A percentile compares a stretch with the other conserved stretches of the same genome.
These are phyloP conservation scores for Siniperca undulata DNA, from an alignment of 2,797 vertebrate genomes.

Conservation along the genomic window DNA sequence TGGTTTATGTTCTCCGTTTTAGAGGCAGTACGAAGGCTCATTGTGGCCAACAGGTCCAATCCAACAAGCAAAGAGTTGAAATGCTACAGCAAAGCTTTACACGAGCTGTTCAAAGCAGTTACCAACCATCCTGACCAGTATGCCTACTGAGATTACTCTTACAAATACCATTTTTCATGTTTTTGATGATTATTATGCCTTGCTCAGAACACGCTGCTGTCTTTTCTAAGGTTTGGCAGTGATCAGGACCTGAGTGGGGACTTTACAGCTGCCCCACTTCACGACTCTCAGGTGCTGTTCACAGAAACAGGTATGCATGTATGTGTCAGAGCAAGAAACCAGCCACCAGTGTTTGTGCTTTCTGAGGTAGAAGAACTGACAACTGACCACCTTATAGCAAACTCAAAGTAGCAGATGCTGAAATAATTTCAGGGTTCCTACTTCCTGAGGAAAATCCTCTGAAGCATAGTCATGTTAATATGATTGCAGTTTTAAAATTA, in stretches of 20 bases:
- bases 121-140: slow-evolving; percentile 77
- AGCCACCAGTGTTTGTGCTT: neutral
- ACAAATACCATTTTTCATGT: neutral
- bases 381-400: neutral
- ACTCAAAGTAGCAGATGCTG: slow-evolving; percentile 9
- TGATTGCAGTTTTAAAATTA: slow-evolving; percentile 13
- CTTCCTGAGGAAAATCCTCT: slow-evolving; percentile 1
- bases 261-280: slow-evolving; percentile 55
- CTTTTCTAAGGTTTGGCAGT: slow-evolving; percentile 74
- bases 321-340: neutral
- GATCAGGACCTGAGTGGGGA: slow-evolving; percentile 67
- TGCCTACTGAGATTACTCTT: slow-evolving; percentile 30
- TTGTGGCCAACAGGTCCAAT: slow-evolving; percentile 62
- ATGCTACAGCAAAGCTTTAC: slow-evolving; percentile 67
- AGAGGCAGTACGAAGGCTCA: slow-evolving; percentile 23
- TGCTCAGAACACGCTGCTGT: neutral
- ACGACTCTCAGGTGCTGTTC: slow-evolving; percentile 69
- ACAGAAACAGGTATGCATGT: slow-evolving; percentile 83
- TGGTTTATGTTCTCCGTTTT: slow-evolving; percentile 9
- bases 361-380: neutral
- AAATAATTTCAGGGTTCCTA: slow-evolving; percentile 5
- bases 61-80: slow-evolving; percentile 65
- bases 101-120: slow-evolving; percentile 75
- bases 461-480: neutral
- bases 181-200: neutral